Percentiles rank a stretch among this genome's conserved stretches.
These are phyloP conservation scores for Marronus borbonicus DNA, from an alignment of 2,888 invertebrate genomes.

Conservation along the genomic window DNA sequence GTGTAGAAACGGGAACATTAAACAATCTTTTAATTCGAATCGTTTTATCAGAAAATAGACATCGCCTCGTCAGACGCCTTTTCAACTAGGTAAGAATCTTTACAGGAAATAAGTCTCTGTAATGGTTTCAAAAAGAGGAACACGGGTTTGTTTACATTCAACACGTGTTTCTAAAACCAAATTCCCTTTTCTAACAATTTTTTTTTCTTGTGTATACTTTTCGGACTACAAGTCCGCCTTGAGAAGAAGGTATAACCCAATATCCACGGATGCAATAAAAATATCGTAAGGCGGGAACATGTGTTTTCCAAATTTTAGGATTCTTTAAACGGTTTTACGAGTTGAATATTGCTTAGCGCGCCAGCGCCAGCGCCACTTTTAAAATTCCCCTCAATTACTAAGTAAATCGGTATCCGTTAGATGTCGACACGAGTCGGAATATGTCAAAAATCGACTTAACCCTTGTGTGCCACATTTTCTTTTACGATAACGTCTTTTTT, in stretches of 20 bases:
- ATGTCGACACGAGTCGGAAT: slow-evolving; percentile 33
- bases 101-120: slow-evolving; percentile 27
- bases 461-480: slow-evolving; percentile 41
- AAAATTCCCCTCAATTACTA: background rate
- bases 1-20: no score
- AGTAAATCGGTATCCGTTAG: background rate
- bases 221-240: background rate
- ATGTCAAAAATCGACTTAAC: slow-evolving; percentile 42
- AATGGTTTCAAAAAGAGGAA: slow-evolving; percentile 21
- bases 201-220: background rate
- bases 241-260: background rate
- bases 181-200: slow-evolving; percentile 4
- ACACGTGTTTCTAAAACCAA: slow-evolving; percentile 25
- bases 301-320: slow-evolving; percentile 40
- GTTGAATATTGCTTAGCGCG: background rate
- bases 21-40: no score
- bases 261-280: slow-evolving; percentile 25
- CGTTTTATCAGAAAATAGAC: no score
- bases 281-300: slow-evolving; percentile 10
- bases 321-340: background rate
- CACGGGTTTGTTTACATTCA: no score
- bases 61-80: no score
- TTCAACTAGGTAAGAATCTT: no score
- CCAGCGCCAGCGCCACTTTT: slow-evolving; percentile 10
- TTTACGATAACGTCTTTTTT: slow-evolving; percentile 34